phyloP scores from a whole-genome alignment of 1,140 invertebrate genomes.

The Schlechtendalia chinensis region DNA sequence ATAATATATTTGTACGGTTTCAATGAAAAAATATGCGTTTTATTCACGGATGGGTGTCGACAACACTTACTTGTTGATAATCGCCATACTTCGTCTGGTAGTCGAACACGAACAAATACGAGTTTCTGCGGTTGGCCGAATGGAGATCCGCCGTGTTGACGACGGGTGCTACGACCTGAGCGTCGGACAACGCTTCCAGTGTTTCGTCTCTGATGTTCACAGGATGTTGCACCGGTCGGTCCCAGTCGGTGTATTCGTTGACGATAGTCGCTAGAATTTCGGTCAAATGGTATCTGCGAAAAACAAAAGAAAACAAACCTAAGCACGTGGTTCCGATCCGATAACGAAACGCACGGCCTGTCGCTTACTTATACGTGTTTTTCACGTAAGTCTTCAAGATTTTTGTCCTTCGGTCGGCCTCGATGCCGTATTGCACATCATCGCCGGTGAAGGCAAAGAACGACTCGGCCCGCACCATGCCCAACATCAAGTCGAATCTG shows the following conservation, averaged over 20 bases:
- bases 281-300: constrained; percentile 64
- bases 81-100: constrained; percentile 90
- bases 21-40: too few relatives aligned
- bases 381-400: constrained; percentile 88
- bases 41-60: too few relatives aligned
- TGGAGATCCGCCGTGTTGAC: constrained; percentile 89
- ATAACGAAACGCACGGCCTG: too few relatives aligned
- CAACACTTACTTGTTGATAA: constrained; percentile 75
- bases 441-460: constrained; percentile 86
- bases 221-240: constrained; percentile 86
- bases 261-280: constrained; percentile 85
- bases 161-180: constrained; percentile 87
- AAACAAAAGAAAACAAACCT: background rate
- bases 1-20: too few relatives aligned
- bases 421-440: constrained; percentile 89
- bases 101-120: constrained; percentile 89
- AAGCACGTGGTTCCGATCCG: too few relatives aligned
- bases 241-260: constrained; percentile 98
- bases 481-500: constrained; percentile 89
- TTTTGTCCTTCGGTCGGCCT: constrained; percentile 80
- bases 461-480: constrained; percentile 82
- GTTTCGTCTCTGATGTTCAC: constrained; percentile 80
- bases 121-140: constrained; percentile 76
- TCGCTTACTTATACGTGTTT: constrained; percentile 80
- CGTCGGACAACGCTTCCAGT: constrained; percentile 89